Evolutionary conservation across 2,113 vertebrate species (phyloP).

Genomic region (Syrrhaptes paradoxus): DNA sequence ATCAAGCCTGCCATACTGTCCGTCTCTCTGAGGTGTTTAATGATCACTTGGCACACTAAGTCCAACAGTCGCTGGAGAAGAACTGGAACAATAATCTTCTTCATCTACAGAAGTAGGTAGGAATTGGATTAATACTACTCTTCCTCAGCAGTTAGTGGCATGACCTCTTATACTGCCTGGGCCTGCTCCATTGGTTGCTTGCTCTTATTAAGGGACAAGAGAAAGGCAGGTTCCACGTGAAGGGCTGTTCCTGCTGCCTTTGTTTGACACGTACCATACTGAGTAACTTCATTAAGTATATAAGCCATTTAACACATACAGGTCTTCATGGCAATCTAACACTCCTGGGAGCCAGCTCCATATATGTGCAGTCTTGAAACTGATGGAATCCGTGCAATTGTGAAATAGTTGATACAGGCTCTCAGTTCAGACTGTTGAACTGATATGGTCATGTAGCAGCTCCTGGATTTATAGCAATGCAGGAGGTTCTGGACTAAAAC

Average conservation of each 20-base stretch:
- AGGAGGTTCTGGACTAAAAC: not conserved
- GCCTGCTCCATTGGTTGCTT: not conserved
- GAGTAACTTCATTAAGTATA: not conserved
- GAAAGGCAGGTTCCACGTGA: not conserved
- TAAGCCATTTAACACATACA: not conserved
- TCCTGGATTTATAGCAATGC: not conserved
- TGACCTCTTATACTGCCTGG: not conserved
- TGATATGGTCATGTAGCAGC: not conserved
- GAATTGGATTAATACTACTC: not conserved
- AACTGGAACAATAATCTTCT: not conserved
- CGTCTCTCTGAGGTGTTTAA: not conserved
- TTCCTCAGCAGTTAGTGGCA: not conserved
- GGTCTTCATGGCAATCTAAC: not conserved
- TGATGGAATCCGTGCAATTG: not conserved
- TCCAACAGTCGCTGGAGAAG: not conserved
- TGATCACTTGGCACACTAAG: not conserved
- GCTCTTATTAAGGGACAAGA: not conserved
- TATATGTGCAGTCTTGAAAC: not conserved
- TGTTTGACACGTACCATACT: not conserved
- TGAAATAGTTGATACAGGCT: not conserved
- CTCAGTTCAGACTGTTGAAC: not conserved
- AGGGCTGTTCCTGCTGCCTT: not conserved
- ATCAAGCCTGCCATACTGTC: not conserved
- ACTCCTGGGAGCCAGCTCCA: not conserved
- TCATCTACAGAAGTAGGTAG: slow-evolving; percentile 13